These are phyloP conservation scores for Progne subis DNA, from an alignment of 2,113 vertebrate genomes.

Conservation along the genomic window DNA sequence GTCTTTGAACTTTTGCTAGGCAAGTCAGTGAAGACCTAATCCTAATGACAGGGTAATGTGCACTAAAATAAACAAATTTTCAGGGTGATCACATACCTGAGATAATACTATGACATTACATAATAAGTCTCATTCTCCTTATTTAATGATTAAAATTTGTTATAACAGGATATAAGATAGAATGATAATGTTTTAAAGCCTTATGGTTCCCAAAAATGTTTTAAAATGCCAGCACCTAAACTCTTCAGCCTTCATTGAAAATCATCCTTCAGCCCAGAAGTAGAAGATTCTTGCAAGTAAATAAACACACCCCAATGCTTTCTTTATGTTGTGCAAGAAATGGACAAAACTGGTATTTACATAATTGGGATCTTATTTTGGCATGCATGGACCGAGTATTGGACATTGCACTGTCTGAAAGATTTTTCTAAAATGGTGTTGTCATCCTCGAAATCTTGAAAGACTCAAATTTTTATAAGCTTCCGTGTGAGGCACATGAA, in stretches of 20 bases:
- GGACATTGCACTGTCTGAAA: fast-evolving
- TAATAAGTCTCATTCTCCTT: not conserved
- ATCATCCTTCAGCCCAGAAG: not conserved
- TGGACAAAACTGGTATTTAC: not conserved
- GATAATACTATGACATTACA: not conserved
- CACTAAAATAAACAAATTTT: not conserved
- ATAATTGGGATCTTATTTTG: not conserved
- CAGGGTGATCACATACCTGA: not conserved
- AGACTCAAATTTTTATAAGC: not conserved
- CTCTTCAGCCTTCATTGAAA: not conserved
- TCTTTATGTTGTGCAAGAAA: not conserved
- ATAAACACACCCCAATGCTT: no score
- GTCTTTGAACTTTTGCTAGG: not conserved
- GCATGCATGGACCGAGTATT: not conserved
- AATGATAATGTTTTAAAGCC: not conserved
- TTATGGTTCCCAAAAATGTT: not conserved
- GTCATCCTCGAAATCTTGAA: fast-evolving
- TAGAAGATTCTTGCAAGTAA: not conserved
- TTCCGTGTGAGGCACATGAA: not conserved
- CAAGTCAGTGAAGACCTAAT: not conserved
- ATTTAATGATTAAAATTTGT: not conserved
- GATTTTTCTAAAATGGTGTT: not conserved
- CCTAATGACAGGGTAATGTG: not conserved
- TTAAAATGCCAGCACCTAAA: not conserved
- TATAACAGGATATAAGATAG: not conserved